Evolutionary conservation across 2,888 invertebrate species (phyloP), one percentile per base, ranked within the genome.

Genomic region (Habroteleia sp.): DNA sequence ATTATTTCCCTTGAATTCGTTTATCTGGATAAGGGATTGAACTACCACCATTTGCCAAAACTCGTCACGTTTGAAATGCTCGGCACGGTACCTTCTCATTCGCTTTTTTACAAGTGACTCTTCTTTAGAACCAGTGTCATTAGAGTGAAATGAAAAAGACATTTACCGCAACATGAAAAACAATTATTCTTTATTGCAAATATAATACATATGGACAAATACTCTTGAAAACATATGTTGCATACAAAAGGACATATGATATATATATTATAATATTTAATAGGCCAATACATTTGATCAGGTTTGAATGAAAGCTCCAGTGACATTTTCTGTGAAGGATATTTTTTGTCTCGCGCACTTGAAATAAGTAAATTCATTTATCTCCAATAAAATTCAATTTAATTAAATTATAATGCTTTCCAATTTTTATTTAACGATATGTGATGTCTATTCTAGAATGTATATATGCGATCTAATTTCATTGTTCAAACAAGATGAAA

Each of bases 61-160:
- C 37, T 44, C 58, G 56, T 72, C 65, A 65, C 65, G 56, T 65
- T 44, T 50, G 11, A 46, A 48, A 46, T 42, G 31, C 42, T 33
- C 42, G 39, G 62, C 60, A 54, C 71, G 54, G 48, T 63, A 48
- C 56, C 42, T 6, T 25, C 42, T 72, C 23, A 41, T 65, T 72
- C 56, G 17, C 20, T 16, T 54, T 39, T 72, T 56, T 50, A 46
- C 17, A 8, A 54, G 31, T 14, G 31, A 16, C 31, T 62, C 33
- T 46, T 62, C 13, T 33, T 16, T 13, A 41, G 29, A n/a, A 23
- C 42, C 42, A 58, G 42, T 31, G 33, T 16, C 56, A 10, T 17
- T 17, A 60, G 52, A 69, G 37, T 60, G 60, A 60, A 44, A 60
- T 60, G 44, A 48, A 62, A 52, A 71, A 69, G 50, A 58, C 69